Evolutionary conservation across 2,113 vertebrate species (phyloP).

Genomic region (Pedetes capensis): DNA sequence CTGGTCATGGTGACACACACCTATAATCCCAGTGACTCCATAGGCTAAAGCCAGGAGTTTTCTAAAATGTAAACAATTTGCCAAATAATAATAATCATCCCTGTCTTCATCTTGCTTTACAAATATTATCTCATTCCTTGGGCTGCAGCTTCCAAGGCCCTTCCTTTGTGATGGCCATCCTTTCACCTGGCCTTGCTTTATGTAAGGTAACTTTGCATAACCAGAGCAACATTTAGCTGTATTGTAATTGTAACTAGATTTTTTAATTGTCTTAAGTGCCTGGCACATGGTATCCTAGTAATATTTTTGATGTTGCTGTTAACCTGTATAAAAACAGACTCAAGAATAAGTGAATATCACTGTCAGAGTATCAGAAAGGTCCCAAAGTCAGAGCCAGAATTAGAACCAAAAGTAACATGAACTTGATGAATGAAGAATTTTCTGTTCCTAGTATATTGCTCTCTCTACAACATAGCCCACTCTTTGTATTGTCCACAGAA

Average conservation of each 20-base stretch:
- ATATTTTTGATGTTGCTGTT: background rate
- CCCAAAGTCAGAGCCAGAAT: background rate
- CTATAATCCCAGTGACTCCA: too few species aligned
- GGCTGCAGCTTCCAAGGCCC: background rate
- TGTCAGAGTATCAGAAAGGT: background rate
- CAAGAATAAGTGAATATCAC: background rate
- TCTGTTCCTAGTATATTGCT: background rate
- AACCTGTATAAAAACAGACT: background rate
- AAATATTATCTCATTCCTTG: background rate
- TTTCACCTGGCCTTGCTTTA: background rate
- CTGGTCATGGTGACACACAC: too few species aligned
- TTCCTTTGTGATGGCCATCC: background rate
- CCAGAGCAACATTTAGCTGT: background rate
- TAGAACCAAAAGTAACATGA: background rate
- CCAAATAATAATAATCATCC: background rate
- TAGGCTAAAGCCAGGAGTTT: too few species aligned
- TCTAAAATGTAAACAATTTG: background rate
- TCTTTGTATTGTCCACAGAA: background rate
- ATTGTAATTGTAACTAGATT: background rate
- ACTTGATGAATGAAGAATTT: background rate
- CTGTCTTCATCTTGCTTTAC: background rate
- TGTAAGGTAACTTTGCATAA: background rate
- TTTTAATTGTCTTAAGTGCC: background rate
- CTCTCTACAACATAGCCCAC: accelerated
- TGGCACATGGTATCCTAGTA: background rate